A percentile compares a stretch with the other conserved stretches of the same genome.
Conservation (phyloP, 1,140 invertebrate genomes). For the Aphelenchoides avenae region DNA sequence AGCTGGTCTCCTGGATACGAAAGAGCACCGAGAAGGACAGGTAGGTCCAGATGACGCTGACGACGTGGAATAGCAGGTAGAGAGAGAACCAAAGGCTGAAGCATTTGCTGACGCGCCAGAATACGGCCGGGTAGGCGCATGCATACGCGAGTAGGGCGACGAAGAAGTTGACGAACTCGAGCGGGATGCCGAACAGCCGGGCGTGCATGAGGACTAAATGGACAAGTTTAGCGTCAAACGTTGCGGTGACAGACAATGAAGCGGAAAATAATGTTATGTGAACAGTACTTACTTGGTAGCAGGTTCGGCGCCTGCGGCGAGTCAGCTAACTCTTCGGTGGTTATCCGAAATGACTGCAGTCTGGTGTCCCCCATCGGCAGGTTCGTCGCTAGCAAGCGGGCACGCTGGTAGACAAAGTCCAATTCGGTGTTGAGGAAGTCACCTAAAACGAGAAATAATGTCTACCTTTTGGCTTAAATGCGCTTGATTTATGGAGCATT, state of each 20-base stretch:
- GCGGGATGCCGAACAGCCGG: conserved; percentile 56
- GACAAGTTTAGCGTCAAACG: too few species aligned
- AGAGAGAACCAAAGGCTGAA: conserved; percentile 51
- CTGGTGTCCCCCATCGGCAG: conserved; percentile 57
- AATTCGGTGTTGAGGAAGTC: conserved; percentile 59
- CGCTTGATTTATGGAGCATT: too few species aligned
- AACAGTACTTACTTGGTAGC: conserved; percentile 44
- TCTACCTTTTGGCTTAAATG: too few species aligned
- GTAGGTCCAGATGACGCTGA: conserved; percentile 45
- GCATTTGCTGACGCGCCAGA: conserved; percentile 54
- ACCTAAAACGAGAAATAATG: too few species aligned
- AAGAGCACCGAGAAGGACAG: conserved; percentile 52
- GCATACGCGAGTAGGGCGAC: conserved; percentile 42
- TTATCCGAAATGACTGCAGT: conserved; percentile 54
- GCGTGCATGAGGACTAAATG: conserved; percentile 57
- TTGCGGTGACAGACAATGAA: too few species aligned
- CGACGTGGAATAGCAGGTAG: conserved; percentile 43
- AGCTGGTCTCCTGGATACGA: conserved; percentile 57
- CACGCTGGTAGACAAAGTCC: conserved; percentile 54
- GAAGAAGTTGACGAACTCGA: conserved; percentile 56
- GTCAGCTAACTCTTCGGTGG: conserved; percentile 49
- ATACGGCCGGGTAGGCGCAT: conserved; percentile 49
- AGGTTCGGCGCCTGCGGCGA: conserved; percentile 55
- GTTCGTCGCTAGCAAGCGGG: conserved; percentile 52
- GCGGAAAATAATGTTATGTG: too few species aligned